A percentile compares a stretch with the other conserved stretches of the same genome.
Conservation (phyloP, 1,140 invertebrate genomes). For the Trichonephila inaurata region DNA sequence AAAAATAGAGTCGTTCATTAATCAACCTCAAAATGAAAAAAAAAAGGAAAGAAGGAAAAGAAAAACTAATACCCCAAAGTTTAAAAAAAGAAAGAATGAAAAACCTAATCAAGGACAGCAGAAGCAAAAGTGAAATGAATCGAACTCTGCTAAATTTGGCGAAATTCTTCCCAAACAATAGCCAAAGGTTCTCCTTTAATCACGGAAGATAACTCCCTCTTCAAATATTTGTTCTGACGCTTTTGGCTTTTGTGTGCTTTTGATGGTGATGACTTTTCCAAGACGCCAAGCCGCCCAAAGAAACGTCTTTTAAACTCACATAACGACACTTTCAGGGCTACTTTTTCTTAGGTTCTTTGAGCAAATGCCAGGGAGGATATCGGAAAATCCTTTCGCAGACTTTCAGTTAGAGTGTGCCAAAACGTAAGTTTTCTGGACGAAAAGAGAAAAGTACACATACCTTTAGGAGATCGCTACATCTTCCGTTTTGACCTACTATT, state of each 20-base stretch:
- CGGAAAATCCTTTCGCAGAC: background rate
- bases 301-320: slow-evolving; percentile 30
- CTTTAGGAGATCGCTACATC: background rate
- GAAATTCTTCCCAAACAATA: background rate
- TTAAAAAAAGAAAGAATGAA: background rate
- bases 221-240: slow-evolving; percentile 26
- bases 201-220: background rate
- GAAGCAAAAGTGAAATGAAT: background rate
- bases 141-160: background rate
- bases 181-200: background rate
- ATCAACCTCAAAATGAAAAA: no score
- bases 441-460: slow-evolving; percentile 26
- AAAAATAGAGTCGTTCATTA: no score
- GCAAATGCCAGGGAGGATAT: background rate
- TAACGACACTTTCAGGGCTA: background rate
- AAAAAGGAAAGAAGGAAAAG: no score
- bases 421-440: slow-evolving; percentile 1
- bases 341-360: background rate
- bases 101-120: background rate
- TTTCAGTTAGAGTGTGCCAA: slow-evolving; percentile 6
- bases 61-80: no score
- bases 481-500: slow-evolving; percentile 16
- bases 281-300: slow-evolving; percentile 3
- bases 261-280: background rate
- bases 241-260: background rate